These are phyloP conservation scores for Calliphora vicina DNA, from an alignment of 1,140 invertebrate species.

Conservation along the genomic window DNA sequence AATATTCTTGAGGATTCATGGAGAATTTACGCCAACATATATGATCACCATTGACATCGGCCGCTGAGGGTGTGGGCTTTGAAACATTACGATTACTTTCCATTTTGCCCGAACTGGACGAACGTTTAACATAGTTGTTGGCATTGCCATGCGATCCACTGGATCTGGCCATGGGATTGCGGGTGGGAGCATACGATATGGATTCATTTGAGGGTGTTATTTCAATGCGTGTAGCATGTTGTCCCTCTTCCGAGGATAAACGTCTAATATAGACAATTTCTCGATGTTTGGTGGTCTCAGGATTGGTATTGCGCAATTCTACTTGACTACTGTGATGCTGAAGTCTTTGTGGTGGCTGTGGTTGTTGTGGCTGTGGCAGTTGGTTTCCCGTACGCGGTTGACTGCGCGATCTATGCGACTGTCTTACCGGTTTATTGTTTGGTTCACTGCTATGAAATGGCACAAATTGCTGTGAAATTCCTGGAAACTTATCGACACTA, in stretches of 20 bases:
- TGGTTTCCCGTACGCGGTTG: constrained; percentile 21
- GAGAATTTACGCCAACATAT: constrained; percentile 62
- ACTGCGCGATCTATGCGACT: constrained; percentile 49
- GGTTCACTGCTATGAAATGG: constrained; percentile 54
- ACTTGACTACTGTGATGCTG: constrained; percentile 11
- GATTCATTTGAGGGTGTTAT: constrained; percentile 60
- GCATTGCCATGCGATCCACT: constrained; percentile 21
- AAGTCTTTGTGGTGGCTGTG: constrained; percentile 11
- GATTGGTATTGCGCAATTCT: neutral
- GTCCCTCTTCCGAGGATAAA: constrained; percentile 54
- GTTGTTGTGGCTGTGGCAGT: constrained; percentile 40
- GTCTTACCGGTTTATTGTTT: constrained; percentile 47
- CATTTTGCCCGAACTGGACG: constrained; percentile 38
- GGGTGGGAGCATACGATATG: constrained; percentile 54
- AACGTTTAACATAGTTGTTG: constrained; percentile 42
- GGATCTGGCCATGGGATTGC: constrained; percentile 54
- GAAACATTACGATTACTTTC: constrained; percentile 29
- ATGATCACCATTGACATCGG: constrained; percentile 51
- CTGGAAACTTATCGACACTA: constrained; percentile 61
- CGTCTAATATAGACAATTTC: constrained; percentile 59
- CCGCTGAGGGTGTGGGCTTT: constrained; percentile 52
- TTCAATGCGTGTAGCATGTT: constrained; percentile 57
- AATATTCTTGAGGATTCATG: constrained; percentile 60
- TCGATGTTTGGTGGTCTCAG: constrained; percentile 47
- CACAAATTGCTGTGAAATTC: constrained; percentile 52